Base-by-base conservation (phyloP, 2,888 invertebrate species). In the Cryptocheilus praepositus region DNA sequence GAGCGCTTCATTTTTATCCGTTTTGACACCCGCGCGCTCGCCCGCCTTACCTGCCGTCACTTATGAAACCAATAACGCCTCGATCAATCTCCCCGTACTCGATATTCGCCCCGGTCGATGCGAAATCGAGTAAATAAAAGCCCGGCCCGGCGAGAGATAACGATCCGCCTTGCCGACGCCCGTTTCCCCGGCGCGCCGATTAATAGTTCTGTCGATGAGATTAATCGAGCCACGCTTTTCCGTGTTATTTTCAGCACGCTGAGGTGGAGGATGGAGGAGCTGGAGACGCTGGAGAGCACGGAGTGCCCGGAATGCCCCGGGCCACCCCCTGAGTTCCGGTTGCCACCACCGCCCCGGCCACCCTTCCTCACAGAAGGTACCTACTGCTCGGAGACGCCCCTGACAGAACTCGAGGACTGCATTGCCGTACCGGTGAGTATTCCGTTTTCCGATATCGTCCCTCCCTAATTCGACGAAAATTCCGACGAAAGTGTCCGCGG, bases 231-330 rank as follows among this genome's bases (percentile, higher is more conserved):
- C 65, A 86, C 86, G 86, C 89, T 86, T 86, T 89, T 89, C 88
- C 88, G 88, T 89, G 90, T 90, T 90, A 89, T 90, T 89, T 85
- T 77, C 80, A 87, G 87, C 80, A 85, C 86, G 82, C 80, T 85
- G 83, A 84, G 84, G 85, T 85, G 86, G 86, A 91, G 90, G 91
- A 93, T 94, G 93, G 93, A 93, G 93, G 93, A 93, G 90, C 91
- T 93, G 89, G 92, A 93, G 86, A 91, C 92, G 90, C 91, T 92
- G 88, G 93, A 93, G 89, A 90, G 92, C 90, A 91, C 91, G 89
- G 93, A 94, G 90, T 94, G 94, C 89, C 86, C 86, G 74, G 94
- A 94, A 89, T 94, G 94, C 90, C 92, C 93, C 81, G 94, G 93
- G 83, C 93, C 93, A 81, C 94, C 94, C 81, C 94, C 94, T 73